Percentiles rank a stretch among this genome's conserved stretches.
Evolutionary conservation across 2,888 invertebrate genomes (phyloP).

Genomic region (Myopa testacea): DNA sequence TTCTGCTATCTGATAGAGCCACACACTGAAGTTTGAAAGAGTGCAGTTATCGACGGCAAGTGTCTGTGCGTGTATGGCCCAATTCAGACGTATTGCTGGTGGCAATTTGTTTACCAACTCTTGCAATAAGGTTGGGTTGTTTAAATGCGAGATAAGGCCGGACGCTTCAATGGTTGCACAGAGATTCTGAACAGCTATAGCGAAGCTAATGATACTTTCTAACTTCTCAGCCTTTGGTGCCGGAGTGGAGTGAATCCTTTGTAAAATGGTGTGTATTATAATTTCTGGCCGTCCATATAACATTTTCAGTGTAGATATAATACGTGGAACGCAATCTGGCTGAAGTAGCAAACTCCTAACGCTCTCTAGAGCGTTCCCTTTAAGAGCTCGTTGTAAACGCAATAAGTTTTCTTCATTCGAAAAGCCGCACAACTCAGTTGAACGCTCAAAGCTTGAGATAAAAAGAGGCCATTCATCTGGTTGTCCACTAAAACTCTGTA

Average conservation of each 20-base stretch:
- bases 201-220: conserved; percentile 42
- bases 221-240: conserved; percentile 32
- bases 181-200: conserved; percentile 44
- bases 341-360: conserved; percentile 33
- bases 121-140: conserved; percentile 42
- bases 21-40: conserved; percentile 28
- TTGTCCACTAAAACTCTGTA: no score
- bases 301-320: conserved; percentile 40
- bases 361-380: conserved; percentile 37
- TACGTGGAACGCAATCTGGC: conserved; percentile 38
- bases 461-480: no score
- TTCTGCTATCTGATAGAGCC: conserved; percentile 41
- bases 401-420: conserved; percentile 20
- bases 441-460: no score
- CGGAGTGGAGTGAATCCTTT: conserved; percentile 39
- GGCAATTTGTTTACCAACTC: no score
- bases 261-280: conserved; percentile 39
- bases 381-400: conserved; percentile 34
- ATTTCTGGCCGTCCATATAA: conserved; percentile 43
- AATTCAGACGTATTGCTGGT: no score
- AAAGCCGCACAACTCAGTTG: no score
- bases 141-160: conserved; percentile 39
- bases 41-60: neutral
- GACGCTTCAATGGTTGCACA: conserved; percentile 43
- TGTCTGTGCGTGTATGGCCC: no score